Base-by-base conservation (phyloP, 2,113 vertebrate genomes). In the Poeciliopsis retropinna region DNA sequence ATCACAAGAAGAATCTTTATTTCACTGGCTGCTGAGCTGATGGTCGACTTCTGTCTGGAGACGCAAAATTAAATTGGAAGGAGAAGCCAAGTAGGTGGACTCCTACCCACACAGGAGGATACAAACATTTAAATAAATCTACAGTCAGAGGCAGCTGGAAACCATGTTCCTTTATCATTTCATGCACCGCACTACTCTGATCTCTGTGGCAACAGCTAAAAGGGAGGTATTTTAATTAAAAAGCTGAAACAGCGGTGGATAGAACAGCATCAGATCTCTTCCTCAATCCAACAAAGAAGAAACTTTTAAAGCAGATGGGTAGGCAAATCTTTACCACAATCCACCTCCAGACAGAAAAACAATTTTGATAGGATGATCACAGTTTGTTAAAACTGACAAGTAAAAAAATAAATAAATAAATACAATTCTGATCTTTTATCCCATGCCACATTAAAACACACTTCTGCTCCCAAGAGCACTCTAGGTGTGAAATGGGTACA, bases 61-160 rank as follows among this genome's bases (percentile, higher is more conserved):
- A 79, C 41, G 66, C 57, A 31, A 70, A 85, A 87, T 76, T 79
- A 39, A 81, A 87, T 78, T 64, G 47, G 41, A 89, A 83, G 87
- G 72, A 69, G 68, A 70, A 67, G 67, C 44, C 63, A 66, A 28
- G 67, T 67, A 70, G 32, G 71, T 41, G 51, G 32, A 76, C 60
- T 82, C 64, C 29, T 67, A 67, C 41, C 64, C 30, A 69, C 68
- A 65, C 75, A 84, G 78, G 78, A 79, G 75, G 80, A 83, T 86
- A 65, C 31, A 75, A 68, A 67, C 30, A 80, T 80, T 88, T 86
- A 74, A 79, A 86, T 72, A 86, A 25, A 78, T 82, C 29, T 85
- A 82, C 78, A 62, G 80, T 64, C 67, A 65, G 22, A 74, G 70
- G 85, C 76, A 82, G 82, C 76, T 75, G 61, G 34, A 64, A 79